Evolutionary conservation across 2,797 vertebrate genomes (phyloP).

Genomic region (Microtus agrestis): DNA sequence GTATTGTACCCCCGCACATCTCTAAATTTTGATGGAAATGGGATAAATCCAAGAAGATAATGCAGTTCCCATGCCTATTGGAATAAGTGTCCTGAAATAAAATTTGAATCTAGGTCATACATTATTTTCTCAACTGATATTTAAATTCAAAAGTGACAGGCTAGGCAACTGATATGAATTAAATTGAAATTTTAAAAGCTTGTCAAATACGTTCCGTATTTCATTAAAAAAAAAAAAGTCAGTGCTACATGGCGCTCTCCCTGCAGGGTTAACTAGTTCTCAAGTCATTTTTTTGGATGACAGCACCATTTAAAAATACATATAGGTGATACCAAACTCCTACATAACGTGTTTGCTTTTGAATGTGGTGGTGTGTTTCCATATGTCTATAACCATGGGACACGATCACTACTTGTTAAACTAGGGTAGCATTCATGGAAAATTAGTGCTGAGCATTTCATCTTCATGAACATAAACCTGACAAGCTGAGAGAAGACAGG

Average conservation of each 20-base stretch:
- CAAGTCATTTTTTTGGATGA: no score
- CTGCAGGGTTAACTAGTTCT: background rate
- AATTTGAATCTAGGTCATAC: background rate
- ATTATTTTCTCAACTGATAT: constrained; percentile 39
- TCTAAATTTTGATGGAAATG: background rate
- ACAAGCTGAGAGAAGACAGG: no score
- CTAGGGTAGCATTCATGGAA: no score
- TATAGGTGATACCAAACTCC: no score
- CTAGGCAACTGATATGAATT: background rate
- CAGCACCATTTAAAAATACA: no score
- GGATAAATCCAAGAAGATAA: background rate
- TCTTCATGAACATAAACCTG: no score
- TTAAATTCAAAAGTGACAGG: constrained; percentile 42
- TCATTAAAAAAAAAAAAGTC: constrained; percentile 44
- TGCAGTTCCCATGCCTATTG: background rate
- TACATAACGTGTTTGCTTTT: no score
- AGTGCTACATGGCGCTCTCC: background rate
- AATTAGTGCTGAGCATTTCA: no score
- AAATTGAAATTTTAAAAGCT: constrained; percentile 29
- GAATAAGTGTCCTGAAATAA: background rate
- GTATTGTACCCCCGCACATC: background rate
- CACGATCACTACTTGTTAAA: no score
- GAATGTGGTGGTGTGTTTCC: no score
- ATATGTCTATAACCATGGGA: no score
- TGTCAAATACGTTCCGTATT: background rate